phyloP scores from a whole-genome alignment of 2,113 vertebrate species.

The Boulengeromyrus knoepffleri region DNA sequence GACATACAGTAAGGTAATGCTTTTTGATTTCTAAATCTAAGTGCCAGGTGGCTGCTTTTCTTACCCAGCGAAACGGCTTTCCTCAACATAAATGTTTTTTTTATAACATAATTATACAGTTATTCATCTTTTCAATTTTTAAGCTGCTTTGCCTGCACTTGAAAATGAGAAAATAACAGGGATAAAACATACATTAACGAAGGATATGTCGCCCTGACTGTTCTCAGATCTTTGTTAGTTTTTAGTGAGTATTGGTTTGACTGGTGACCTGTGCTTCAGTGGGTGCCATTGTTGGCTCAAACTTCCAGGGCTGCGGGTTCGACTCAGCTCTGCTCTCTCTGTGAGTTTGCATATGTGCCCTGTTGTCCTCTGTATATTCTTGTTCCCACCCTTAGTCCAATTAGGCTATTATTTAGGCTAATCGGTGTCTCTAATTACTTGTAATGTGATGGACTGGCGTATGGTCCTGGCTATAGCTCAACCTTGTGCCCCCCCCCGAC shows the following conservation, averaged over 20 bases:
- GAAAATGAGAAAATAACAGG: neutral
- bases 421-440: neutral
- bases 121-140: neutral
- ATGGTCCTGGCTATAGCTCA: neutral
- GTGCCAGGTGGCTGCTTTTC: neutral
- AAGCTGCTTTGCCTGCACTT: neutral
- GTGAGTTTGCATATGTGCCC: neutral
- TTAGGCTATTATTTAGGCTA: neutral
- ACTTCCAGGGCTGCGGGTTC: neutral
- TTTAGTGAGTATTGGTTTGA: neutral
- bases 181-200: neutral
- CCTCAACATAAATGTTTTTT: neutral
- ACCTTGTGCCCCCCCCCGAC: neutral
- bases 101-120: neutral
- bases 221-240: neutral
- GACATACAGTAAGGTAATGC: neutral
- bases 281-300: neutral
- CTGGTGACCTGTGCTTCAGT: neutral
- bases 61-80: neutral
- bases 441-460: neutral
- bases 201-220: neutral
- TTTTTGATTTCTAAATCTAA: neutral
- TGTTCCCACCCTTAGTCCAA: neutral
- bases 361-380: neutral
- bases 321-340: neutral